Percentiles rank a stretch among this genome's conserved stretches.
phyloP scores from a whole-genome alignment of 2,113 vertebrate genomes.

The Dunckerocampus dactyliophorus region DNA sequence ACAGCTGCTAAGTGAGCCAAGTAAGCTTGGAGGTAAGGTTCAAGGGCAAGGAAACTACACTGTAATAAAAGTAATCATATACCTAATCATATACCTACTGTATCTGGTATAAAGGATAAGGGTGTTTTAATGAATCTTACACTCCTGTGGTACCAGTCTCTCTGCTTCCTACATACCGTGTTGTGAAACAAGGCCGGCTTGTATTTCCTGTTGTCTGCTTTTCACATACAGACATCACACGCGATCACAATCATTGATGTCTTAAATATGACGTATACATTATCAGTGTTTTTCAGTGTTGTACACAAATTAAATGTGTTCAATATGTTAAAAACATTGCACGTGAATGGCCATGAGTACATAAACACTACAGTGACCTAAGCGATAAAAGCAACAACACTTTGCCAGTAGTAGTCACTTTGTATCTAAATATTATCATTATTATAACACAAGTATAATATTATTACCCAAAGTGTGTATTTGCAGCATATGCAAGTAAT shows the following conservation, averaged over 20 bases:
- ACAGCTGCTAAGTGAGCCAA: too few species aligned
- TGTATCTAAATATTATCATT: too few species aligned
- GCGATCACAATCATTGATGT: neutral
- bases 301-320: too few species aligned
- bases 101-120: slow-evolving; percentile 8
- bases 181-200: slow-evolving; percentile 62
- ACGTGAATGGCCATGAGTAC: too few species aligned
- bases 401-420: too few species aligned
- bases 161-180: slow-evolving; percentile 43
- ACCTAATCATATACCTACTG: neutral
- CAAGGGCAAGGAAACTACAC: slow-evolving; percentile 1
- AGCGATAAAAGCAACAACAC: too few species aligned
- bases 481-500: too few species aligned
- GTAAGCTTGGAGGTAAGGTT: slow-evolving; percentile 2
- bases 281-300: too few species aligned
- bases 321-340: too few species aligned
- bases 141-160: slow-evolving; percentile 35
- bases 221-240: neutral
- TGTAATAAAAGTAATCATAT: slow-evolving; percentile 14
- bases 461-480: too few species aligned
- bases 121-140: slow-evolving; percentile 46
- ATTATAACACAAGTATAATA: too few species aligned
- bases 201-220: slow-evolving; percentile 62
- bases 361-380: too few species aligned
- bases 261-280: neutral